Evolutionary conservation across 2,113 vertebrate genomes (phyloP), one percentile per base, ranked within the genome.

Genomic region (Neodon shergylaensis): DNA sequence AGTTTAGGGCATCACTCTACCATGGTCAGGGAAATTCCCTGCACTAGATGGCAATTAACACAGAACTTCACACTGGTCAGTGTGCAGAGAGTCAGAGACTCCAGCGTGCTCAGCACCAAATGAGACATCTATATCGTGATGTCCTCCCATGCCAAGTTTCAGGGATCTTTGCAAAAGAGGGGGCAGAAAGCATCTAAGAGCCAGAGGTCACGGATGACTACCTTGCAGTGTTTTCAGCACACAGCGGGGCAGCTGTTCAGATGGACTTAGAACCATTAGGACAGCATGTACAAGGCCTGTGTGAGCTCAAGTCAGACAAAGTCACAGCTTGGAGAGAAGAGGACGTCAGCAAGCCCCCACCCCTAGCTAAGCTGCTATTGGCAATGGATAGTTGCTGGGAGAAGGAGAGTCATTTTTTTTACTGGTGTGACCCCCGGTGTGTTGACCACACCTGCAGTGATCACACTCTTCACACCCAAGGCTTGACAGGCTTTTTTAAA

Each of bases 401-500:
- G 52, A n/a, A n/a, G 78, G 52, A n/a, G 17, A 82, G 36, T 58
- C 78, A 22, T 58, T n/a, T 79, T 79, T 54, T 81, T 81, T 6
- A 81, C 36, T 24, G 49, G 10, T 54, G 78, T n/a, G 78, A 81
- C 52, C 36, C 52, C 54, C 54, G 12, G 52, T 39, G 3, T n/a
- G 21, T 39, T 0, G 3, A 24, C 36, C 33, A 58, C 36, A 22
- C 49, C 33, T 36, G 4, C 1, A 0, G 63, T 22, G 5, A 36
- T 26, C 21, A 82, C 4, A 5, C 19, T 61, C 36, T n/a, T 61
- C 52, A 58, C 36, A 39, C 79, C n/a, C 52, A 39, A 26, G 36
- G 11, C 12, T 39, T 82, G 52, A 61, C 13, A 11, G 78, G 19
- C 21, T 58, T n/a, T 58, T n/a, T 16, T 7, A 61, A 16, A 13